These are phyloP conservation scores for Cebus imitator DNA, from an alignment of 2,113 vertebrate genomes.

Conservation along the genomic window DNA sequence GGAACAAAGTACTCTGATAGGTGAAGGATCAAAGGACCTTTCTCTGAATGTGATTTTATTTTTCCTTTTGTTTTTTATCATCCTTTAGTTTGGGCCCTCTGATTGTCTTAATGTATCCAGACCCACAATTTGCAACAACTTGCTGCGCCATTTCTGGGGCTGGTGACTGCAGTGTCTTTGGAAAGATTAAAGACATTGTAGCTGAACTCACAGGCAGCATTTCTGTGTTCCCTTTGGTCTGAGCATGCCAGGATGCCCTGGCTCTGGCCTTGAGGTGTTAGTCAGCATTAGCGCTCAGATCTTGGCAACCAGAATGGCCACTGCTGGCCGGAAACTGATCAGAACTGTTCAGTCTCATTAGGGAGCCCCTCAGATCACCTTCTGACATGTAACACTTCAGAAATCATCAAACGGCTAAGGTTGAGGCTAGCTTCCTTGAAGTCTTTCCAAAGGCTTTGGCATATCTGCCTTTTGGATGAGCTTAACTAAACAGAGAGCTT, in stretches of 20 bases:
- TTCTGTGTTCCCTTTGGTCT: neutral
- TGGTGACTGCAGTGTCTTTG: neutral
- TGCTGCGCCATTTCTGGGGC: neutral
- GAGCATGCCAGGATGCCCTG: neutral
- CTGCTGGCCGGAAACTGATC: constrained; percentile 13
- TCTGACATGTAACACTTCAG: constrained; percentile 25
- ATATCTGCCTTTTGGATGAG: constrained; percentile 61
- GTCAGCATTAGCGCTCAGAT: neutral
- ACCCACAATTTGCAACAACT: neutral
- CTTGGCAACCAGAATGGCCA: neutral
- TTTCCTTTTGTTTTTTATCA: neutral
- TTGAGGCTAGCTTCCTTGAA: constrained; percentile 70
- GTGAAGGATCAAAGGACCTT: neutral
- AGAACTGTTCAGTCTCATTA: constrained; percentile 57
- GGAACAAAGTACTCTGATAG: constrained; percentile 9
- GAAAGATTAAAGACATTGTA: neutral
- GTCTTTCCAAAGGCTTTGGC: constrained; percentile 67
- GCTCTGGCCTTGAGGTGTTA: neutral
- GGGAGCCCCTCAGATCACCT: constrained; percentile 59
- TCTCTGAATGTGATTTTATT: neutral
- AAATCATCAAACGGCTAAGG: constrained; percentile 58
- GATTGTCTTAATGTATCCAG: neutral
- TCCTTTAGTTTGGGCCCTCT: neutral
- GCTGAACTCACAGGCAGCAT: neutral
- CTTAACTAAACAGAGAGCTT: constrained; percentile 51